Evolutionary conservation across 1,140 invertebrate genomes (phyloP).

Genomic region (Coenobita brevimanus): DNA sequence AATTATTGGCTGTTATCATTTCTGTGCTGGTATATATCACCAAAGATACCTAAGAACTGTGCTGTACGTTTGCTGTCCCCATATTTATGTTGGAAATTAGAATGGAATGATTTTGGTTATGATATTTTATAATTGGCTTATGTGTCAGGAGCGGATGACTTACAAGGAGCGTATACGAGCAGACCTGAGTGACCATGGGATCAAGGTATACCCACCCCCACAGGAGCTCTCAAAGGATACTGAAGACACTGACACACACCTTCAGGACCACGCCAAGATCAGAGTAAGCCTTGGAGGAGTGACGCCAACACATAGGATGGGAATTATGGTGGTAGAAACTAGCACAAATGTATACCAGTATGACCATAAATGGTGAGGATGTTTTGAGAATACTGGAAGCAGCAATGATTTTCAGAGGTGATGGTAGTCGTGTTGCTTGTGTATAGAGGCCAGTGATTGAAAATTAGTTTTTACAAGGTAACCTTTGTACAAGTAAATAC

Average conservation of each 20-base stretch:
- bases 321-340: not conserved
- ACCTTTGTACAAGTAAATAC: no score
- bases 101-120: no score
- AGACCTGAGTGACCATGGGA: conserved; percentile 70
- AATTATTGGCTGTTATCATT: no score
- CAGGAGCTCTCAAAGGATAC: conserved; percentile 71
- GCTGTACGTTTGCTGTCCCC: no score
- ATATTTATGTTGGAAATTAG: no score
- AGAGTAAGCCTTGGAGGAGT: conserved; percentile 56
- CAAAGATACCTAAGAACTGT: no score
- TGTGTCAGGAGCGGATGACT: conserved; percentile 71
- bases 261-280: conserved; percentile 68
- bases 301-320: not conserved
- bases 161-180: conserved; percentile 74
- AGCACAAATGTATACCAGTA: not conserved
- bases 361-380: no score
- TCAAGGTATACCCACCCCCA: conserved; percentile 70
- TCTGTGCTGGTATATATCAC: no score
- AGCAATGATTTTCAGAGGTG: no score
- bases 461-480: no score
- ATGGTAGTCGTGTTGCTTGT: not conserved
- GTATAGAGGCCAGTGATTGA: no score
- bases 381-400: no score
- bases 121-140: not conserved
- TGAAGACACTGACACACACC: not conserved